Conservation (phyloP, 2,113 vertebrate species). For the Piliocolobus tephrosceles region DNA sequence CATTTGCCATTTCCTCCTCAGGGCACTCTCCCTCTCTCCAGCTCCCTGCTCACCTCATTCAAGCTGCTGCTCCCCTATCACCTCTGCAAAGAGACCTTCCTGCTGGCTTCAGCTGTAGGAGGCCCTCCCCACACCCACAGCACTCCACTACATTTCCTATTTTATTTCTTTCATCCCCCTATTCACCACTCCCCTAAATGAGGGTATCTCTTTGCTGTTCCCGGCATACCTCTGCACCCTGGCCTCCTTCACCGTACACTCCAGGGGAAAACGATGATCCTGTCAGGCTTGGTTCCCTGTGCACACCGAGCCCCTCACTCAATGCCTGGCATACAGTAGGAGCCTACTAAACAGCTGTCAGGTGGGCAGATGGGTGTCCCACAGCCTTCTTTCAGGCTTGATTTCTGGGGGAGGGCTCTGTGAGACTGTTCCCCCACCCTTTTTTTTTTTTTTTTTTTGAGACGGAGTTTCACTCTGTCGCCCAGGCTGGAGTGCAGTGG, state of each 20-base stretch:
- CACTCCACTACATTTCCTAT: not conserved
- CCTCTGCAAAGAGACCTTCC: not conserved
- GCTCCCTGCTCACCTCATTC: not conserved
- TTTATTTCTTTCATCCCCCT: not conserved
- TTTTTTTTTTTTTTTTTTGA: too few species aligned
- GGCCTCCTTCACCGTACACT: accelerated
- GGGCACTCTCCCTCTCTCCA: not conserved
- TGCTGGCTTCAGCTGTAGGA: too few species aligned
- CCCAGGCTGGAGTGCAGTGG: too few species aligned
- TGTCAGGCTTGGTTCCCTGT: not conserved
- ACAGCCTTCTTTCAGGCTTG: not conserved
- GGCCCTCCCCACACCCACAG: not conserved
- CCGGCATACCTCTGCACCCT: not conserved
- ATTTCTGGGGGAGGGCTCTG: too few species aligned
- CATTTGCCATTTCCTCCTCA: not conserved
- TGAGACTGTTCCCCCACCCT: too few species aligned
- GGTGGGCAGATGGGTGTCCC: accelerated
- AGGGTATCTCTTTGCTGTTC: not conserved
- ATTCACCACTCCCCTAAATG: too few species aligned
- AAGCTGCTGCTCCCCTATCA: accelerated
- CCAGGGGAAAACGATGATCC: not conserved
- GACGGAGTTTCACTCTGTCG: too few species aligned
- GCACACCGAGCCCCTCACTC: not conserved
- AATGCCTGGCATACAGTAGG: not conserved
- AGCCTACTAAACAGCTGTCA: not conserved